Base-by-base conservation (phyloP, 2,797 vertebrate genomes). In the Glyptemys insculpta region DNA sequence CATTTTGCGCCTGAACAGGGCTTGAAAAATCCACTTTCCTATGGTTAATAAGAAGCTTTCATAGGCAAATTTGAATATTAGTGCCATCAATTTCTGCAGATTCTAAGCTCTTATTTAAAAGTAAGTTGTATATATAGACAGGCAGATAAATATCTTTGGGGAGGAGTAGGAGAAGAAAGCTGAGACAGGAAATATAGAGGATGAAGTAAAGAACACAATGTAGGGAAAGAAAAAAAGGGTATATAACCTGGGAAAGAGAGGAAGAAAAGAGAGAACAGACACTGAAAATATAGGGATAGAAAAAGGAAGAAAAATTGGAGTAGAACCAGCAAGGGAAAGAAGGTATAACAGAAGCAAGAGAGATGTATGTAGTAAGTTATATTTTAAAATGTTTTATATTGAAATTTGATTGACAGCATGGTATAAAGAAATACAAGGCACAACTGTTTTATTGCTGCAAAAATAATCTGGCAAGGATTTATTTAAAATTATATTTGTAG, bases 91-190 rank as follows among this genome's bases (percentile, higher is more conserved):
- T 87, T 34, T 89, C 72, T 74, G 27, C 37, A 72, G 47, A 74
- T 31, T 44, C 57, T n/a, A 54, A 72, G 53, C 37, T 94, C 5
- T 56, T 2, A 15, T 94, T 94, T 91, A 62, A 94, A 95, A 81
- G 52, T 9, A 47, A 52, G n/a, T 62, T 79, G 62, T 56, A 53
- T 21, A 3, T 59, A 8, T 56, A 92, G 68, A 68, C 92, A 94
- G 86, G 79, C 81, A 10, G 59, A 37, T 41, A 54, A 44, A 83
- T 50, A 37, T 23, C 11, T 3, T 49, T 81, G 34, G 6, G 81
- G 83, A 81, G 49, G 27, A 62, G 59, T 82, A 27, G 19, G 37
- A 54, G 85, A 87, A 85, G 80, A 95, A 92, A 78, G 6, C 23
- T 11, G 52, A 89, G 86, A 1, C 7, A 76, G n/a, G 37, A 88